A percentile compares a stretch with the other conserved stretches of the same genome.
Conservation (phyloP, 1,140 invertebrate species). For the Metopolophium dirhodum region DNA sequence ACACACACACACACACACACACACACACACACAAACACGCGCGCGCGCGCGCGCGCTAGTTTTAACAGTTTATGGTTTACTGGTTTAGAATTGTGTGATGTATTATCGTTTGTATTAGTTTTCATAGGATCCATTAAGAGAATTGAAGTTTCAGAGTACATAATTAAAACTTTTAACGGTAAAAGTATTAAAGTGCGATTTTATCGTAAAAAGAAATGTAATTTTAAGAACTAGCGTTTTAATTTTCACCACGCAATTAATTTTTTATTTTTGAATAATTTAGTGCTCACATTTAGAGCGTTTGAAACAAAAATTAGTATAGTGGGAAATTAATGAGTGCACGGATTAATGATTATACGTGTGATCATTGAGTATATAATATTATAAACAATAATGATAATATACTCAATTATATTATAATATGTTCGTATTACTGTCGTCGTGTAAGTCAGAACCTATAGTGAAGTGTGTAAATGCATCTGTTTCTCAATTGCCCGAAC, state of each 20-base stretch:
- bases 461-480: not conserved
- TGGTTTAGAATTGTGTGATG: not conserved
- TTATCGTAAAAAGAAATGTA: not conserved
- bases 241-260: not conserved
- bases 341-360: not conserved
- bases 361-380: not conserved
- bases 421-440: no score
- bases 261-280: slow-evolving; percentile 2
- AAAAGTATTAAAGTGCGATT: not conserved
- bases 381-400: no score
- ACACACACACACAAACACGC: no score
- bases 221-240: not conserved
- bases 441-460: no score
- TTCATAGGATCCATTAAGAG: not conserved
- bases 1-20: no score
- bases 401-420: no score
- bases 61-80: not conserved
- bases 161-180: slow-evolving; percentile 1
- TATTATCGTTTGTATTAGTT: not conserved
- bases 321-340: no score
- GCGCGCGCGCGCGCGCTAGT: not conserved
- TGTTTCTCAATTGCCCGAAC: no score
- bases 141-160: not conserved
- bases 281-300: not conserved
- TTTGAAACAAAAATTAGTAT: not conserved